Percentiles rank a stretch among this genome's conserved stretches.
Conservation (phyloP, 2,888 invertebrate species). For the Chalcis sispes region DNA sequence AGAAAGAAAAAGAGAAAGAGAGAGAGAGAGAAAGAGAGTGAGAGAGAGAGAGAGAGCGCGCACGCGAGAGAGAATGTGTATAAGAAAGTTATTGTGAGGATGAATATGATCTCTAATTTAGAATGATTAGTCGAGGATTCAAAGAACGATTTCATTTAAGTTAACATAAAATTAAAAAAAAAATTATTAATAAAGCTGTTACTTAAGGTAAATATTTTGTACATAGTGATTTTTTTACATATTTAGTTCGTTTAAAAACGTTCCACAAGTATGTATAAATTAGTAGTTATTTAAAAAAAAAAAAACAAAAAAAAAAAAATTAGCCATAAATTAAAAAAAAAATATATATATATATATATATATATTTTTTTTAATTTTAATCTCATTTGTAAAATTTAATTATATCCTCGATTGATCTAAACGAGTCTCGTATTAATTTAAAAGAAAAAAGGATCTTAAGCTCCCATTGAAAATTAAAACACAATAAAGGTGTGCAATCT, state of each 20-base stretch:
- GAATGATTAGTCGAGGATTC: constrained; percentile 44
- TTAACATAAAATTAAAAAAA: constrained; percentile 24
- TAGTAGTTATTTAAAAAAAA: constrained; percentile 28
- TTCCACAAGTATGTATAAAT: constrained; percentile 37
- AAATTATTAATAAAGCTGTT: constrained; percentile 32
- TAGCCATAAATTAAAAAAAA: constrained; percentile 10
- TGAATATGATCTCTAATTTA: constrained; percentile 53
- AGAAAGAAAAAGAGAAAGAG: constrained; percentile 1
- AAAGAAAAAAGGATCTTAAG: constrained; percentile 44
- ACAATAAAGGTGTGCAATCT: constrained; percentile 71
- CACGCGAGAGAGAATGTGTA: background rate
- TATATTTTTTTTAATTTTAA: constrained; percentile 17
- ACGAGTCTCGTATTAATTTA: constrained; percentile 57
- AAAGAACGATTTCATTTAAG: constrained; percentile 24
- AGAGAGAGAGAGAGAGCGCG: background rate
- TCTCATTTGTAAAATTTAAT: constrained; percentile 24
- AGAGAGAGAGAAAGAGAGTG: background rate
- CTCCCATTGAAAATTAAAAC: constrained; percentile 38
- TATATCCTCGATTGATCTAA: constrained; percentile 58
- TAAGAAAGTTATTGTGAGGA: constrained; percentile 18
- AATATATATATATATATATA: constrained; percentile 2
- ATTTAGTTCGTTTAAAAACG: constrained; percentile 43
- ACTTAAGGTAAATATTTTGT: constrained; percentile 39
- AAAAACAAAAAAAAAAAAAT: constrained; percentile 1
- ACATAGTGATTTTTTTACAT: constrained; percentile 47